Conservation (phyloP, 2,797 vertebrate species). For the Oreochromis grahami region DNA sequence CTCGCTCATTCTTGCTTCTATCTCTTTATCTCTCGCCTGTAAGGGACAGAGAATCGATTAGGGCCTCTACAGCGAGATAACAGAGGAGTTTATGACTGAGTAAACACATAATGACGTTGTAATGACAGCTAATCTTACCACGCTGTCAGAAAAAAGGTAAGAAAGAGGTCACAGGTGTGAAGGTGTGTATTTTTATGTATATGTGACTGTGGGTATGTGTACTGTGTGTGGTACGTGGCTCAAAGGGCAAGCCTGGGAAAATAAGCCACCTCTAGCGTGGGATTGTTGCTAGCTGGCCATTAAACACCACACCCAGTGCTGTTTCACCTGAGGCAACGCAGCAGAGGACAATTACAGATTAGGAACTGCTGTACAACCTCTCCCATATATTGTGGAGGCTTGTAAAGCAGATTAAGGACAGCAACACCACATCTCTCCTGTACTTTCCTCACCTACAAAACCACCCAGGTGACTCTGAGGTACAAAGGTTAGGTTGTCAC, state of each 20-base stretch:
- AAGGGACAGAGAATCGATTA: constrained; percentile 55
- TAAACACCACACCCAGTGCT: constrained; percentile 63
- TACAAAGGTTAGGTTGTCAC: constrained; percentile 73
- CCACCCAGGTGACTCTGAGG: constrained; percentile 53
- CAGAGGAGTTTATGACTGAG: constrained; percentile 51
- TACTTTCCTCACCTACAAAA: constrained; percentile 63
- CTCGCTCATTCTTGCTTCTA: constrained; percentile 13
- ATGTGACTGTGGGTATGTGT: constrained; percentile 20
- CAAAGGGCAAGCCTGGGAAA: constrained; percentile 69
- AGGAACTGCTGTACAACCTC: constrained; percentile 55
- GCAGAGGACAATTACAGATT: constrained; percentile 72
- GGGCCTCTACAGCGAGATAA: constrained; percentile 49
- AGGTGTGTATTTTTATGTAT: constrained; percentile 45
- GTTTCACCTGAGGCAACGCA: constrained; percentile 65
- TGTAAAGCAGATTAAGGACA: constrained; percentile 73
- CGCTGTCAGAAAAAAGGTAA: constrained; percentile 49
- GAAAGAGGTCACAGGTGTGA: constrained; percentile 64
- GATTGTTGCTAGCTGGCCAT: constrained; percentile 60
- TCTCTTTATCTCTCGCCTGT: constrained; percentile 54
- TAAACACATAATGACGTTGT: constrained; percentile 63
- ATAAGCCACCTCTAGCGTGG: constrained; percentile 53
- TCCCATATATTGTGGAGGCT: constrained; percentile 56
- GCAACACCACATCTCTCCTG: constrained; percentile 53
- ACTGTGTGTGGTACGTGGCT: constrained; percentile 19
- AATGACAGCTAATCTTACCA: constrained; percentile 63